phyloP scores from a whole-genome alignment of 2,113 vertebrate genomes.

The Corvus moneduloides region DNA sequence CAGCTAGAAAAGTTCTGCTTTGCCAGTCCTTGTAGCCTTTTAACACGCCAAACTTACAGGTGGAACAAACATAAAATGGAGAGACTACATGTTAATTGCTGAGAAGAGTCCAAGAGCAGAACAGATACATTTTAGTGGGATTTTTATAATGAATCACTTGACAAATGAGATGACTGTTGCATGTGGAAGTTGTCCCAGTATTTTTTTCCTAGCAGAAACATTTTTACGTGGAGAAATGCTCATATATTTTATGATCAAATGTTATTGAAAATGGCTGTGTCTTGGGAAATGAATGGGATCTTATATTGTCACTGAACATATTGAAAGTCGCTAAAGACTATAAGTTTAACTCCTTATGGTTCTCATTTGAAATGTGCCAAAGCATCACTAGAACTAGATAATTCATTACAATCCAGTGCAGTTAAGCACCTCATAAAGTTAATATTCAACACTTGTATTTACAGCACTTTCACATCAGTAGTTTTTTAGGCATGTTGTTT shows the following conservation, averaged over 20 bases:
- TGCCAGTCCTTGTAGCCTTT: not conserved
- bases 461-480: slow-evolving; percentile 54
- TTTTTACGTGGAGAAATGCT: not conserved
- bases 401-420: slow-evolving; percentile 72
- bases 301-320: slow-evolving; percentile 26
- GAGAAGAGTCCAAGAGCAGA: not conserved
- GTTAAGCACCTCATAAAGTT: slow-evolving; percentile 78
- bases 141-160: not conserved
- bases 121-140: not conserved
- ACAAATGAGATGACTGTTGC: not conserved
- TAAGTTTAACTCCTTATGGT: slow-evolving; percentile 72
- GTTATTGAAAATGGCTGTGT: not conserved
- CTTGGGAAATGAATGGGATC: slow-evolving; percentile 31
- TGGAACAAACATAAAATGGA: not conserved
- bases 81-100: not conserved
- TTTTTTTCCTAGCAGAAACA: not conserved
- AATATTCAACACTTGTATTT: slow-evolving; percentile 66
- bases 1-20: not conserved
- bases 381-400: slow-evolving; percentile 72
- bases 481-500: slow-evolving; percentile 61
- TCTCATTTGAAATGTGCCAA: slow-evolving; percentile 73
- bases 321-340: slow-evolving; percentile 33
- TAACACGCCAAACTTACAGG: not conserved
- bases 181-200: not conserved
- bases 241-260: not conserved